These are phyloP conservation scores for Lepisosteus osseus DNA, from an alignment of 2,113 vertebrate species.

Conservation along the genomic window DNA sequence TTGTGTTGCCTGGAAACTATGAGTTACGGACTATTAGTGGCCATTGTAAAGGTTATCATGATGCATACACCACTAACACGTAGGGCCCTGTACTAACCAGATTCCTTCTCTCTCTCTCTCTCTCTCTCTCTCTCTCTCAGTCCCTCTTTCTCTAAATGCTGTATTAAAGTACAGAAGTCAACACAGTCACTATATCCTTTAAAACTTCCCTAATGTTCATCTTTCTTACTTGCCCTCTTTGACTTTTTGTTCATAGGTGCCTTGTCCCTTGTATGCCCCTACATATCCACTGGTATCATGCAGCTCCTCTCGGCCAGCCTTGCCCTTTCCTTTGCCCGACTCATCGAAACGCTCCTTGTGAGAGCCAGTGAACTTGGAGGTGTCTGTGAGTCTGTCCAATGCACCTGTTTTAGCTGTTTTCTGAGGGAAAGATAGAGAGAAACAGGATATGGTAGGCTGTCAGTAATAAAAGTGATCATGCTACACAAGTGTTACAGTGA, in stretches of 20 bases:
- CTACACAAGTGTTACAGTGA: no score
- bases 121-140: no score
- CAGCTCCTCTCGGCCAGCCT: slow-evolving; percentile 62
- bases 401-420: slow-evolving; percentile 67
- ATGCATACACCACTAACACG: no score
- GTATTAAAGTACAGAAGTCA: no score
- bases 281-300: slow-evolving; percentile 71
- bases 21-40: no score
- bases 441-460: background rate
- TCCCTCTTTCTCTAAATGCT: no score
- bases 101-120: no score
- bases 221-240: slow-evolving; percentile 48
- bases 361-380: slow-evolving; percentile 74
- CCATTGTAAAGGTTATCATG: no score
- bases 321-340: slow-evolving; percentile 77
- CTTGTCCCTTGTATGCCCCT: slow-evolving; percentile 75
- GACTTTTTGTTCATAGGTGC: slow-evolving; percentile 73
- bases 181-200: no score
- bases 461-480: no score
- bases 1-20: no score
- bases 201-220: background rate
- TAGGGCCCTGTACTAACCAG: no score
- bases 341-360: slow-evolving; percentile 85
- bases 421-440: slow-evolving; percentile 44
- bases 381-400: slow-evolving; percentile 77